Percentiles rank a stretch among this genome's conserved stretches.
Evolutionary conservation across 2,113 vertebrate species (phyloP).

Genomic region (Oryzias woworae): DNA sequence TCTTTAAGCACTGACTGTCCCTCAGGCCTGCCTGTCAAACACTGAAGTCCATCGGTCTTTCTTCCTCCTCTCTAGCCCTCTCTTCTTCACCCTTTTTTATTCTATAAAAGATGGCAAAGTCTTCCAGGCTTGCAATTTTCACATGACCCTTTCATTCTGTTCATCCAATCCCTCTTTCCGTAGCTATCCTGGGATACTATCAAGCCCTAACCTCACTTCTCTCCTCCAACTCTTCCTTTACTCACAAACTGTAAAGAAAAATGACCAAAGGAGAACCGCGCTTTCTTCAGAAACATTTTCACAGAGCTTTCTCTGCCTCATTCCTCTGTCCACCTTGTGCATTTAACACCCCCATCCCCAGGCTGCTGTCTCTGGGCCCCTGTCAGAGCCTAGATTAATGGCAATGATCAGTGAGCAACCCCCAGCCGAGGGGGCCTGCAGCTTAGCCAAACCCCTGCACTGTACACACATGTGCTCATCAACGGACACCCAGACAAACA

Average conservation of each 20-base stretch:
- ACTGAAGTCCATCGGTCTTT: slow-evolving; percentile 62
- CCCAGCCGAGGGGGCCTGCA: slow-evolving; percentile 72
- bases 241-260: slow-evolving; percentile 24
- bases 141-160: slow-evolving; percentile 38
- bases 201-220: slow-evolving; percentile 14
- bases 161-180: slow-evolving; percentile 49
- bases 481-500: slow-evolving; percentile 2
- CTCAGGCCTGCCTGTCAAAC: slow-evolving; percentile 64
- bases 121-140: slow-evolving; percentile 36
- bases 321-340: slow-evolving; percentile 32
- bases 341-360: slow-evolving; percentile 25
- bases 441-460: slow-evolving; percentile 64
- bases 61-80: slow-evolving; percentile 24
- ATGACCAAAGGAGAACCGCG: background rate
- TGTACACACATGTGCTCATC: slow-evolving; percentile 36
- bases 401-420: slow-evolving; percentile 78
- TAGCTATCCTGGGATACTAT: slow-evolving; percentile 39
- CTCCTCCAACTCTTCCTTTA: slow-evolving; percentile 15
- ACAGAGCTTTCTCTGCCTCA: slow-evolving; percentile 14
- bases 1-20: slow-evolving; percentile 13
- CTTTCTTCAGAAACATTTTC: slow-evolving; percentile 32
- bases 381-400: slow-evolving; percentile 82
- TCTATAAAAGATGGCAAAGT: slow-evolving; percentile 30
- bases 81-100: slow-evolving; percentile 16
- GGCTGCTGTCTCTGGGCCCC: slow-evolving; percentile 53